Evolutionary conservation across 2,888 invertebrate species (phyloP).

Genomic region (Clivina fossor): DNA sequence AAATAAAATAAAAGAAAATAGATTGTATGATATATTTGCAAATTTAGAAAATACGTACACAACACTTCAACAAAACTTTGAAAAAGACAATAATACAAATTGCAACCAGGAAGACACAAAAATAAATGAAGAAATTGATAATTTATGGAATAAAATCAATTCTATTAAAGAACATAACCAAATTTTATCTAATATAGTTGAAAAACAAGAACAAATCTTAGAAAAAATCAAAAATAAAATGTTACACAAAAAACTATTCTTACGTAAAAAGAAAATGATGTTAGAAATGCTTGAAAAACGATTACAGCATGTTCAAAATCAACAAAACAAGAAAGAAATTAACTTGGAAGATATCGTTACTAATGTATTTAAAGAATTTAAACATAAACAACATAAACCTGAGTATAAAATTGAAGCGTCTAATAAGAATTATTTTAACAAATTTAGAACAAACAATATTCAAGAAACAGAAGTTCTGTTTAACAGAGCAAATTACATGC

Average conservation of each 20-base stretch:
- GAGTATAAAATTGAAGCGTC: too few relatives aligned
- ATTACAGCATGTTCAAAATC: background rate
- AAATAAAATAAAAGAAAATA: too few relatives aligned
- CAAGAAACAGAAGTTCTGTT: too few relatives aligned
- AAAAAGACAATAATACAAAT: background rate
- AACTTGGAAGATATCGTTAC: background rate
- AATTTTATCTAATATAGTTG: background rate
- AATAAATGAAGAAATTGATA: background rate
- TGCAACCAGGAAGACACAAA: background rate
- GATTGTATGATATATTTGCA: background rate
- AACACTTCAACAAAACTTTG: too few relatives aligned
- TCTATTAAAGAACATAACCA: conserved; percentile 1
- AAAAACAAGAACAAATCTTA: conserved; percentile 5
- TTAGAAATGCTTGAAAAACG: conserved; percentile 9
- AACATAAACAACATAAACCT: too few relatives aligned
- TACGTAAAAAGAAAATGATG: background rate
- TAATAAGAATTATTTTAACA: too few relatives aligned
- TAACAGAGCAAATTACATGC: too few relatives aligned
- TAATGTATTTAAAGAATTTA: too few relatives aligned
- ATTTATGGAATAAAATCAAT: conserved; percentile 13
- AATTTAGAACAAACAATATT: too few relatives aligned
- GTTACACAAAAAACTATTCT: background rate
- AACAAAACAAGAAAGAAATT: background rate
- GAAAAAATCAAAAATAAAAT: background rate
- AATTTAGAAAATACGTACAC: conserved; percentile 9